Evolutionary conservation across 2,888 invertebrate genomes (phyloP).

Genomic region (Salticus scenicus): DNA sequence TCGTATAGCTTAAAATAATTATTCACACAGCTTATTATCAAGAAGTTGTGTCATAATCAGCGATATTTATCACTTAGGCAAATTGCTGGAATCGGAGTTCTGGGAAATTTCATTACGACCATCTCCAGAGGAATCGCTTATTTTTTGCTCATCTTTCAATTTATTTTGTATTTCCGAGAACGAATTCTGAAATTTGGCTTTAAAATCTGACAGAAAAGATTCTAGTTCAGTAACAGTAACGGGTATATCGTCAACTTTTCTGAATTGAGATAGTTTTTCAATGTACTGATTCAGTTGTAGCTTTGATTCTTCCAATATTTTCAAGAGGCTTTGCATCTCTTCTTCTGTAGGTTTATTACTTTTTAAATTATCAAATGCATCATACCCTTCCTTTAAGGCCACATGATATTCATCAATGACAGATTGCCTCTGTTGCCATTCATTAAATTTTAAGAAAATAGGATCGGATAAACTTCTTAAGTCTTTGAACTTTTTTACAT

Average conservation of each 20-base stretch:
- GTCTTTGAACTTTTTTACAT: background rate
- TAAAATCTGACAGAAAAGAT: background rate
- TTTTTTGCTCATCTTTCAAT: too few species aligned
- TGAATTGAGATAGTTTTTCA: background rate
- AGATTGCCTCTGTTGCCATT: background rate
- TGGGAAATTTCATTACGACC: too few species aligned
- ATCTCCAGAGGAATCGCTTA: too few species aligned
- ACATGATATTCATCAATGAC: background rate
- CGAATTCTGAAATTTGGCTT: background rate
- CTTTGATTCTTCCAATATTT: background rate
- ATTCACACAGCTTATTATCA: too few species aligned
- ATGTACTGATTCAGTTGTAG: background rate
- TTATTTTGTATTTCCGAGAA: too few species aligned
- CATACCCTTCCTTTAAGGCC: background rate
- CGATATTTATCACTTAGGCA: too few species aligned
- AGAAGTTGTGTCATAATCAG: too few species aligned
- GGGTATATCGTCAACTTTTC: background rate
- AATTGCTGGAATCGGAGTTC: too few species aligned
- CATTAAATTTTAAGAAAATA: background rate
- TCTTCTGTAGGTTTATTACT: background rate
- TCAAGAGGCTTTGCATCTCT: background rate
- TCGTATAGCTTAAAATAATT: too few species aligned
- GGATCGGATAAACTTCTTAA: conserved; percentile 24
- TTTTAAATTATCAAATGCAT: background rate
- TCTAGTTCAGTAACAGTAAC: background rate